A percentile compares a stretch with the other conserved stretches of the same genome.
phyloP scores from a whole-genome alignment of 2,888 invertebrate species.

The Luperina testacea region DNA sequence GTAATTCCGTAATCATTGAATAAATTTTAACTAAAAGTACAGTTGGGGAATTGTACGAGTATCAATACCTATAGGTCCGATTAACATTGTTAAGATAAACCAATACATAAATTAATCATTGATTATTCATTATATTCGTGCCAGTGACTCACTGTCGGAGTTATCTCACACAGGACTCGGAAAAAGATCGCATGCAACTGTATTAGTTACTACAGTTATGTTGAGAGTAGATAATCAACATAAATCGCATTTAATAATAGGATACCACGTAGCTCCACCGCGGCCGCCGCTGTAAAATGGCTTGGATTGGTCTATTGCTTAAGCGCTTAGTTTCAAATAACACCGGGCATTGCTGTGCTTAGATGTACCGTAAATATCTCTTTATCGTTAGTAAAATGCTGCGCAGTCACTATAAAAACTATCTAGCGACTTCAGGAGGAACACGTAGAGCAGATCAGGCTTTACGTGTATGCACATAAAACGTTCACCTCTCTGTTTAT shows the following conservation, averaged over 20 bases:
- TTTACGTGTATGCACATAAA: constrained; percentile 38
- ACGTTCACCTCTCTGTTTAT: constrained; percentile 26
- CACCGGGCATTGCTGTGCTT: constrained; percentile 28
- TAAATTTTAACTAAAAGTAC: not conserved
- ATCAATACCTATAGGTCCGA: not conserved
- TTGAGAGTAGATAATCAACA: constrained; percentile 42
- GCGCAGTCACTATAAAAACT: not conserved
- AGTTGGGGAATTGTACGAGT: not conserved
- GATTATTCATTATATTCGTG: constrained; percentile 26
- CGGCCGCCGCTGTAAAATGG: constrained; percentile 42
- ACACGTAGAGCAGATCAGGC: constrained; percentile 14
- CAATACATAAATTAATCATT: constrained; percentile 22
- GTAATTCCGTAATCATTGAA: not conserved
- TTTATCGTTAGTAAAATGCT: constrained; percentile 11
- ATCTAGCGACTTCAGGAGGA: constrained; percentile 1
- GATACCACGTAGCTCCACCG: constrained; percentile 23
- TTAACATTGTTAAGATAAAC: constrained; percentile 18
- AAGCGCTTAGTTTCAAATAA: constrained; percentile 52
- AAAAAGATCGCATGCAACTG: constrained; percentile 19
- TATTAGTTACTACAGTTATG: constrained; percentile 2
- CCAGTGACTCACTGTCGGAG: constrained; percentile 15
- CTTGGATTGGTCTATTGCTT: constrained; percentile 38
- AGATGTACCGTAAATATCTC: constrained; percentile 32
- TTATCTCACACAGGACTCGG: constrained; percentile 10
- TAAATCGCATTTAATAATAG: constrained; percentile 52